Evolutionary conservation across 2,888 invertebrate genomes (phyloP).

Genomic region (Drosophila peninsularis): DNA sequence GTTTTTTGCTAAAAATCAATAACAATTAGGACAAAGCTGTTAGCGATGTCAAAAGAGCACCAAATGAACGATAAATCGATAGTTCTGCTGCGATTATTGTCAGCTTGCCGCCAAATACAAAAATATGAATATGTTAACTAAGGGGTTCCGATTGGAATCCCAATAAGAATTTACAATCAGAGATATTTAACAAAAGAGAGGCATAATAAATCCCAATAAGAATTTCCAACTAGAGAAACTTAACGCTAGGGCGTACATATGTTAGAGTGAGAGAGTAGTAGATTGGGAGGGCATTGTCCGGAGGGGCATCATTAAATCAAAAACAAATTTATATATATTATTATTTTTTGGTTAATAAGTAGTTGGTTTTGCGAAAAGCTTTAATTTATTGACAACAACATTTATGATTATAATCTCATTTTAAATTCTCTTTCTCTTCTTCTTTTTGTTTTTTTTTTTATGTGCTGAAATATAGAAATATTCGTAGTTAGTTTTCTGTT

Average conservation of each 20-base stretch:
- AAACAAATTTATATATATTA: neutral
- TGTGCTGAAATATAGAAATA: slow-evolving; percentile 13
- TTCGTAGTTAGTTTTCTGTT: slow-evolving; percentile 4
- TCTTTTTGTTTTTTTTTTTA: neutral
- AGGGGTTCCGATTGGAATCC: no score
- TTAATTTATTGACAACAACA: slow-evolving; percentile 15
- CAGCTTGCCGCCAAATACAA: neutral
- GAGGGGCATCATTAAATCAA: neutral
- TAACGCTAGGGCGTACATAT: neutral
- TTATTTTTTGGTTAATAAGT: slow-evolving; percentile 3
- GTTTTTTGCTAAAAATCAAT: slow-evolving; percentile 20
- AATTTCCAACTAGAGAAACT: neutral
- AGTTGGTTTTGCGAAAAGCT: slow-evolving; percentile 6
- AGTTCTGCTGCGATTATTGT: neutral
- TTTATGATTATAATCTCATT: slow-evolving; percentile 15
- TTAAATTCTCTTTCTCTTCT: neutral
- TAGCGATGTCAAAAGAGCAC: neutral
- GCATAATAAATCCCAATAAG: neutral
- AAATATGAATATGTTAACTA: neutral
- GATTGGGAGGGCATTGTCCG: neutral
- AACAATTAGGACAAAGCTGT: slow-evolving; percentile 3
- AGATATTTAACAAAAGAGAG: no score
- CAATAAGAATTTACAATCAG: neutral
- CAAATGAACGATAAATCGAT: slow-evolving; percentile 5
- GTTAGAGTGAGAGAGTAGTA: neutral